These are phyloP conservation scores for Pantelozetes paolii DNA, from an alignment of 2,888 invertebrate genomes.

Conservation along the genomic window DNA sequence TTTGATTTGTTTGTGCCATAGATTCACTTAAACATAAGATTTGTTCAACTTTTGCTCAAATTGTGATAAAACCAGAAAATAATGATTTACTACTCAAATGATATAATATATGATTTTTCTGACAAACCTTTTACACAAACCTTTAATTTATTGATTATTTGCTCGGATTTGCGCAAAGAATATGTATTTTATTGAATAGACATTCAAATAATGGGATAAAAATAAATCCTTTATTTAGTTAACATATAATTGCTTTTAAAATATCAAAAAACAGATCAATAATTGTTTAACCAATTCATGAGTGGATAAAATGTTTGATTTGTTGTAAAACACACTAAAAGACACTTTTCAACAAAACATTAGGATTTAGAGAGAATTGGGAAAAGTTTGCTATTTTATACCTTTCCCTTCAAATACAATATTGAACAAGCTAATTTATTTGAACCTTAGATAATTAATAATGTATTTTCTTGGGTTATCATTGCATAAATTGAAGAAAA, in stretches of 20 bases:
- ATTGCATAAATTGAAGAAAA: too few relatives aligned
- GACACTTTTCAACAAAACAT: constrained; percentile 2
- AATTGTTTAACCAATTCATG: not conserved
- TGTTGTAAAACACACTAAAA: not conserved
- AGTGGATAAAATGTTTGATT: not conserved
- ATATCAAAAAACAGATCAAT: not conserved
- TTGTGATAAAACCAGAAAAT: too few relatives aligned
- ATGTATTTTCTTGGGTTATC: too few relatives aligned
- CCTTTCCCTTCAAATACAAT: too few relatives aligned
- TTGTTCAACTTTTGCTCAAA: not conserved
- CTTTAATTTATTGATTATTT: constrained; percentile 8
- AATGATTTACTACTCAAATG: not conserved
- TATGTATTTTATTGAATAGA: not conserved
- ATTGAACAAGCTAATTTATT: too few relatives aligned
- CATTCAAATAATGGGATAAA: not conserved
- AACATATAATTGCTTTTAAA: not conserved
- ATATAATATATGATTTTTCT: not conserved
- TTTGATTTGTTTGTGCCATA: not conserved
- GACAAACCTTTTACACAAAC: not conserved
- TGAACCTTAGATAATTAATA: too few relatives aligned
- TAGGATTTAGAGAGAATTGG: not conserved
- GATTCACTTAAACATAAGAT: not conserved
- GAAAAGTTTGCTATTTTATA: too few relatives aligned
- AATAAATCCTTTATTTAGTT: not conserved
- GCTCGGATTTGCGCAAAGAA: constrained; percentile 12